A percentile compares a stretch with the other conserved stretches of the same genome.
These are phyloP conservation scores for Scomber colias DNA, from an alignment of 2,113 vertebrate genomes.

Conservation along the genomic window DNA sequence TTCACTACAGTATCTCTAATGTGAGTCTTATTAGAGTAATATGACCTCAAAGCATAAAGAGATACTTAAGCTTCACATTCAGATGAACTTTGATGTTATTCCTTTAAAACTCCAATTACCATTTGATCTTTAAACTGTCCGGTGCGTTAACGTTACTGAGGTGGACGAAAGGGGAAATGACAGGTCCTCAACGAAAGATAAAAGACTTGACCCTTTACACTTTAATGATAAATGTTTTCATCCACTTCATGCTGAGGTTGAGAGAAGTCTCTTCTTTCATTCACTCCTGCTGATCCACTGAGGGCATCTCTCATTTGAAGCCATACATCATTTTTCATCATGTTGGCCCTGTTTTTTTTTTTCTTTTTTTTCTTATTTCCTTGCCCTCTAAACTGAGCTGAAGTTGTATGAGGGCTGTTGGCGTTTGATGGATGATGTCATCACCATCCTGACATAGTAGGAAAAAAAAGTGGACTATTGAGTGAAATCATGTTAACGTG, in stretches of 20 bases:
- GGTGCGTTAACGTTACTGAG: not conserved
- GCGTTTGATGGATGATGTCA: slow-evolving; percentile 38
- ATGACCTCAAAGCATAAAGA: too few relatives aligned
- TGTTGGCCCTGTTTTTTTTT: not conserved
- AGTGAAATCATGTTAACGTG: not conserved
- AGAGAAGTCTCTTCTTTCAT: not conserved
- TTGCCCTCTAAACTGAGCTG: slow-evolving; percentile 31
- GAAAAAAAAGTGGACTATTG: not conserved
- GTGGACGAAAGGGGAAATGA: not conserved
- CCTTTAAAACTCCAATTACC: not conserved
- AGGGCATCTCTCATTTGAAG: slow-evolving; percentile 34
- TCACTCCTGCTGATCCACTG: slow-evolving; percentile 24
- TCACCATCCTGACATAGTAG: slow-evolving; percentile 4
- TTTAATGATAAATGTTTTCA: not conserved
- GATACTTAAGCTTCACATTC: too few relatives aligned
- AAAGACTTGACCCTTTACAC: not conserved
- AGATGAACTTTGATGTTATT: not conserved
- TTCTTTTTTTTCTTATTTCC: not conserved
- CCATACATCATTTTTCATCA: not conserved
- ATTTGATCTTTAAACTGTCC: not conserved
- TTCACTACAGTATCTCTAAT: too few relatives aligned
- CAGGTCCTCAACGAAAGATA: not conserved
- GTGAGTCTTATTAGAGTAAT: too few relatives aligned
- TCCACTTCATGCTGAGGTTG: not conserved
- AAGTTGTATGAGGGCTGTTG: not conserved